These are phyloP conservation scores for Coenonympha glycerion DNA, from an alignment of 2,888 invertebrate genomes.

Conservation along the genomic window DNA sequence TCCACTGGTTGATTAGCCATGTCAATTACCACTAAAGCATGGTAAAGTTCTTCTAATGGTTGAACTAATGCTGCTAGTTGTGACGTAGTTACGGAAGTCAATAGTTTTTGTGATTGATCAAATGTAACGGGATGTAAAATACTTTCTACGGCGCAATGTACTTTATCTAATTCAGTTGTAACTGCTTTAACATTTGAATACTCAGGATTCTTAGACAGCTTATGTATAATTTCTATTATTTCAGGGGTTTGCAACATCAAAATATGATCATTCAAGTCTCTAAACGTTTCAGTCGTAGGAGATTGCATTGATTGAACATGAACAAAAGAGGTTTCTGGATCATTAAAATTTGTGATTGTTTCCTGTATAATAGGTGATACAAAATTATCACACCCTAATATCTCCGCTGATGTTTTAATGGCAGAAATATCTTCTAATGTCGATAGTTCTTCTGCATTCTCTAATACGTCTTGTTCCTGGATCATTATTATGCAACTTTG, in stretches of 20 bases:
- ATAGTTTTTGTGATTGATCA: conserved; percentile 47
- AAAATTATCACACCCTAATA: conserved; percentile 54
- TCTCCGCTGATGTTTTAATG: conserved; percentile 73
- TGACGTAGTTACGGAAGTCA: conserved; percentile 37
- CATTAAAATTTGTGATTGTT: conserved; percentile 36
- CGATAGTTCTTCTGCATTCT: conserved; percentile 71
- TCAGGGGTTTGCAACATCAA: conserved; percentile 52
- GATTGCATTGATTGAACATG: conserved; percentile 33
- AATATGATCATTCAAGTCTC: conserved; percentile 53
- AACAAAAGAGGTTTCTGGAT: conserved; percentile 31
- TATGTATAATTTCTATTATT: conserved; percentile 52
- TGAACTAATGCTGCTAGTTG: conserved; percentile 54
- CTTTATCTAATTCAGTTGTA: conserved; percentile 43
- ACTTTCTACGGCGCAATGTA: conserved; percentile 52
- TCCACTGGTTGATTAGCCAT: conserved; percentile 59
- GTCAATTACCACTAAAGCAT: conserved; percentile 56
- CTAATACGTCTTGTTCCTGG: conserved; percentile 64
- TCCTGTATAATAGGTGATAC: conserved; percentile 48
- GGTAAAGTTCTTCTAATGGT: conserved; percentile 56
- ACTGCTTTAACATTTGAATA: conserved; percentile 55
- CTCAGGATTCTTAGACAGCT: conserved; percentile 54
- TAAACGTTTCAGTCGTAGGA: conserved; percentile 49
- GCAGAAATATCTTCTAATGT: conserved; percentile 76
- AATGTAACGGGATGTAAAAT: conserved; percentile 55
- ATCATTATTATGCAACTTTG: conserved; percentile 66